Evolutionary conservation across 2,113 vertebrate genomes (phyloP).

Genomic region (Ptyas mucosa): DNA sequence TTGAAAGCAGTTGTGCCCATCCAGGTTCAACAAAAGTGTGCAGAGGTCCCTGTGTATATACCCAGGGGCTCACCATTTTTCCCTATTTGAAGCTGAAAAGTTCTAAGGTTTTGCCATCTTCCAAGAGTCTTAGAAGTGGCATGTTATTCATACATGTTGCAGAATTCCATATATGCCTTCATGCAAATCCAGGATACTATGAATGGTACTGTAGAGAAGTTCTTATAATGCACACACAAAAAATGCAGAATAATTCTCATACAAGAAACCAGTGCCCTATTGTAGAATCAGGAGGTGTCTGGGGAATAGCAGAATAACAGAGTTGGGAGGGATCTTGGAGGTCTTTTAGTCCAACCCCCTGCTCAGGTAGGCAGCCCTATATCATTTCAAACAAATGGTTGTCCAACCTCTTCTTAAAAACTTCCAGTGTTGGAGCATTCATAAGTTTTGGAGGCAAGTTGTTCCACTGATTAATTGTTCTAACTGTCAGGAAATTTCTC

Average conservation of each 20-base stretch:
- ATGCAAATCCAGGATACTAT: background rate
- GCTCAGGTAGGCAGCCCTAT: background rate
- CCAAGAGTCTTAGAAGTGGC: background rate
- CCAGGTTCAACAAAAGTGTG: slow-evolving; percentile 58
- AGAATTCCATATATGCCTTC: background rate
- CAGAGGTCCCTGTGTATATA: background rate
- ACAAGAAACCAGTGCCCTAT: background rate
- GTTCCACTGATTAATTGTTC: background rate
- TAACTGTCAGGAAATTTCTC: background rate
- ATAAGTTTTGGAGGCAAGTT: background rate
- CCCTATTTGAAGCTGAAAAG: background rate
- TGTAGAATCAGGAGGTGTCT: background rate
- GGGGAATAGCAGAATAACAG: background rate
- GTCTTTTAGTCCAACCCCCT: too few relatives aligned
- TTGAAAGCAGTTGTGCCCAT: slow-evolving; percentile 67
- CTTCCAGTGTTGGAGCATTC: background rate
- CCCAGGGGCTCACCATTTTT: background rate
- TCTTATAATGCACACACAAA: background rate
- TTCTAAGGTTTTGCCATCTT: background rate
- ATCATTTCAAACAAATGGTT: background rate
- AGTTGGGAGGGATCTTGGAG: too few relatives aligned
- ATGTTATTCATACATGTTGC: background rate
- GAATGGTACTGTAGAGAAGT: background rate
- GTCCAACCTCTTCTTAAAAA: background rate
- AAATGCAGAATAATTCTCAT: background rate